phyloP scores from a whole-genome alignment of 2,888 invertebrate genomes.

The Polylopha cassiicola region DNA sequence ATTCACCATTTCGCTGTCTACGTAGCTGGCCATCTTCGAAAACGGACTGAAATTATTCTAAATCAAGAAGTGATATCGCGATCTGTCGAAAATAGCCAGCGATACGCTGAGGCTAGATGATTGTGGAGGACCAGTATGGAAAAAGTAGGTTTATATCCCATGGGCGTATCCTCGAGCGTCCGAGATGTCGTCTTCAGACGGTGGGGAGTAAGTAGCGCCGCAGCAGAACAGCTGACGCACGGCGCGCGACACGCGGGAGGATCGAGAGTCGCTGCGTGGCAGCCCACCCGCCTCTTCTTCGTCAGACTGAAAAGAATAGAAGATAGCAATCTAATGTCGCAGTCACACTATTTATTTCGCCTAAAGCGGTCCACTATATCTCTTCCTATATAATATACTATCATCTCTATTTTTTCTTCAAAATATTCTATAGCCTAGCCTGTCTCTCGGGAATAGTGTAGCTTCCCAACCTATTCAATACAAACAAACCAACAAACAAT shows the following conservation, averaged over 20 bases:
- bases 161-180: constrained; percentile 28
- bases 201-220: constrained; percentile 50
- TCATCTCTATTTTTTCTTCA: too few species aligned
- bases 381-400: too few species aligned
- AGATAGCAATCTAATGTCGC: background rate
- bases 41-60: constrained; percentile 19
- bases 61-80: background rate
- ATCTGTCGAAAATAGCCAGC: constrained; percentile 44
- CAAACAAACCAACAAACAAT: too few species aligned
- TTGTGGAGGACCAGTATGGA: constrained; percentile 23
- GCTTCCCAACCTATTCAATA: too few species aligned
- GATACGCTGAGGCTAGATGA: constrained; percentile 28
- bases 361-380: too few species aligned
- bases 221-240: constrained; percentile 65
- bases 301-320: constrained; percentile 56
- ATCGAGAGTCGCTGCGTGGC: constrained; percentile 59
- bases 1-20: constrained; percentile 32
- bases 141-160: constrained; percentile 40
- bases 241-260: constrained; percentile 55
- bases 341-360: too few species aligned
- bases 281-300: constrained; percentile 67
- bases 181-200: constrained; percentile 57
- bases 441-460: too few species aligned
- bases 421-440: too few species aligned
- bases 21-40: constrained; percentile 49